Evolutionary conservation across 2,113 vertebrate genomes (phyloP), one percentile per base, ranked within the genome.

Genomic region (Phalacrocorax brasilianus): DNA sequence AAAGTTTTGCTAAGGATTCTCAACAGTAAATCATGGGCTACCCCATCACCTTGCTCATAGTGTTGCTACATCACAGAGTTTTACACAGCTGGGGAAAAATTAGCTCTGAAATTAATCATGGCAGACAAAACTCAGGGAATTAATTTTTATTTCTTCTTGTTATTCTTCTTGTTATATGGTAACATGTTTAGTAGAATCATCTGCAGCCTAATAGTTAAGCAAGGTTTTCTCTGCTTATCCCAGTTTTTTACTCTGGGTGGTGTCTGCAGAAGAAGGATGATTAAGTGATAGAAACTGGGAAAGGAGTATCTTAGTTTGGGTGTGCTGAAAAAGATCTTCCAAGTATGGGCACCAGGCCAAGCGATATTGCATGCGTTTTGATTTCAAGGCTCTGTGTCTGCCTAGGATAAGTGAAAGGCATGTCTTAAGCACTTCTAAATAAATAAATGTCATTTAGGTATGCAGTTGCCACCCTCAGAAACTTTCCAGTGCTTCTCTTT

Each of bases 371-470:
- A 76, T 27, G 74, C 53, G 38, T 66, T 89, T 94, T 97, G 84
- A 94, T 92, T 96, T 96, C 85, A 96, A 72, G 88, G 76, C 90
- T 91, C 68, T 78, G 15, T 86, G 91, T 94, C 81, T 96, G 96
- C 85, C 85, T 93, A 38, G 87, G 79, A 75, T 91, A 88, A 96
- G 53, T 89, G 89, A 89, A 91, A 97, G 76, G 74, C 92, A 93
- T 67, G 67, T 97, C 84, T 97, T 92, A 95, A 96, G 81, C 72
- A 55, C 76, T 93, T 91, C 85, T 95, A 93, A 94, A 95, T 96
- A 97, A 96, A 96, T 97, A 96, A 91, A 62, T 96, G 85, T 93
- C 92, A 92, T 93, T 92, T 80, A 95, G 91, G 91, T 92, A 96
- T 97, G 94, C 73, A 75, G 96, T 92, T 94, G 84, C 78, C 92